Base-by-base conservation (phyloP, 2,888 invertebrate species). In the Slavum lentiscoides region DNA sequence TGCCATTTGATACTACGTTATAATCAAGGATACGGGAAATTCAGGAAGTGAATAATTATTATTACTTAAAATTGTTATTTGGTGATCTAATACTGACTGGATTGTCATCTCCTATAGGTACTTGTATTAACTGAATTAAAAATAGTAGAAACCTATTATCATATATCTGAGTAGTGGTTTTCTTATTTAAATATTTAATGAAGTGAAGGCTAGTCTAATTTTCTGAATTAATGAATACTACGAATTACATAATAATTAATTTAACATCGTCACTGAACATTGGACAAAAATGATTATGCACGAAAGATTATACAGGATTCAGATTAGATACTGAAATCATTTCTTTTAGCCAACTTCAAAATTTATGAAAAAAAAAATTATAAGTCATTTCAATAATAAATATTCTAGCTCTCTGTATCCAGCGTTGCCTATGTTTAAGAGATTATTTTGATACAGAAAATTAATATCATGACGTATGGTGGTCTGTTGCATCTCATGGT, bases 1-100 rank as follows among this genome's bases (percentile, higher is more conserved):
- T 49, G 49, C 8, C 8, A 49, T 73, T 49, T 73, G 73, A 73
- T 73, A 62, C 23, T 74, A 49, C 3, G 62, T n/a, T 62, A 30
- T 0, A n/a, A 30, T 62, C 62, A 62, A 74, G 73, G 62, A 53
- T 62, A 62, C 30, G 30, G 62, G 49, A 62, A 62, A 62, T 53
- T 19, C 37, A 62, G 73, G 62, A 74, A 62, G 49, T 23, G 7
- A 15, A n/a, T 62, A 74, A 49, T 59, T n/a, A 21, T 59, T 59
- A 21, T 59, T 58, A 17, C 49, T 72, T 15, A 5, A 62, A 61
- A 61, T 61, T 23, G 30, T n/a, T 69, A 55, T 55, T 69, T 2
- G 3, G 30, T 69, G 55, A 49, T 49, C 3, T 49, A 49, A 49
- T 49, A 49, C 49, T 49, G 49, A 49, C 15, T 11, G 49, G 11